phyloP scores from a whole-genome alignment of 1,140 invertebrate genomes.

The Scaptodrosophila lebanonensis region DNA sequence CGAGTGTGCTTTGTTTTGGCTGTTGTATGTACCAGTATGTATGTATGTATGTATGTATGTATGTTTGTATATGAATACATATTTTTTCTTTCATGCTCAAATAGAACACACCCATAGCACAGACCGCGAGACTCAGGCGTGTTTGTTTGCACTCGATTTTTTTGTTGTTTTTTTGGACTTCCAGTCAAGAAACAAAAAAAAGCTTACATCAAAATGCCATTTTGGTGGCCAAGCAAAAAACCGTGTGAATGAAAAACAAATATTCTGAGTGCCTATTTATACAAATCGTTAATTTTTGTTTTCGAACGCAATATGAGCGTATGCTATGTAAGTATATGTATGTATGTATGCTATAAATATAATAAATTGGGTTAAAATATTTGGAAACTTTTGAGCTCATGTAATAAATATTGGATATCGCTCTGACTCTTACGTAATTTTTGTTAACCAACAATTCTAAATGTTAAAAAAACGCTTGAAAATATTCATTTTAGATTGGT shows the following conservation, averaged over 20 bases:
- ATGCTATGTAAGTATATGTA: constrained; percentile 4
- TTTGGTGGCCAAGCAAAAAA: constrained; percentile 30
- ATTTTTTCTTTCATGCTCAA: constrained; percentile 9
- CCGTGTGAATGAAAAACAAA: constrained; percentile 27
- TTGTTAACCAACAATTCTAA: too few relatives aligned
- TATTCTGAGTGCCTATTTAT: constrained; percentile 51
- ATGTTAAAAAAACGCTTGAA: too few relatives aligned
- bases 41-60: too few relatives aligned
- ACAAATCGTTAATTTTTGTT: constrained; percentile 46
- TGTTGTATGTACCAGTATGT: too few relatives aligned
- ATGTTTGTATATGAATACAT: too few relatives aligned
- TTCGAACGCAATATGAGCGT: constrained; percentile 58
- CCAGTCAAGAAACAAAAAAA: constrained; percentile 42
- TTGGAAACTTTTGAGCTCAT: too few relatives aligned
- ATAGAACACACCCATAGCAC: constrained; percentile 4
- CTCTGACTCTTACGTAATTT: too few relatives aligned
- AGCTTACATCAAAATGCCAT: constrained; percentile 35
- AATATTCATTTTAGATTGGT: too few relatives aligned
- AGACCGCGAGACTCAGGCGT: neutral
- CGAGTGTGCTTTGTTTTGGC: constrained; percentile 24
- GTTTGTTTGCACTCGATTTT: constrained; percentile 18
- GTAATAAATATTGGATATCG: too few relatives aligned
- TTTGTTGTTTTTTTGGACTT: constrained; percentile 6
- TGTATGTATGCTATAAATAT: neutral
- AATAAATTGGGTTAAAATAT: constrained; percentile 9